Evolutionary conservation across 2,113 vertebrate genomes (phyloP), one percentile per base, ranked within the genome.

Genomic region (Clarias gariepinus): DNA sequence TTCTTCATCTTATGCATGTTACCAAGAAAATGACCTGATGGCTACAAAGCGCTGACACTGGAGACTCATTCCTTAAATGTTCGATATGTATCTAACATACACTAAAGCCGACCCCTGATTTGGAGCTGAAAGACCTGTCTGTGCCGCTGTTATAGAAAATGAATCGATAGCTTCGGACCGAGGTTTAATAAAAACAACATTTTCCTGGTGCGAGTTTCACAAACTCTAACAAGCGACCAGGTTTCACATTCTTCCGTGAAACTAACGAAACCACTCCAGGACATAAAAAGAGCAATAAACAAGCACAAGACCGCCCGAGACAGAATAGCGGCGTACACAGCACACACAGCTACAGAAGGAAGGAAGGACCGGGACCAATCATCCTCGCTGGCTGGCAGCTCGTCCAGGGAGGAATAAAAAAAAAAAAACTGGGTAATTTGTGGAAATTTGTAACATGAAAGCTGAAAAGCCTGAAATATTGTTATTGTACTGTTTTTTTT

Each of bases 341-440:
- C 69, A 47, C 11, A 21, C 64, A 28, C 69, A 73, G 41, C 73
- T 52, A 47, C 41, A 47, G 41, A 6, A 47, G 41, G 41, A 47
- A 76, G 73, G 11, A 52, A 23, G 41, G 41, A 76, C 52, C 73
- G n/a, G 41, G 73, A 12, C 73, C 73, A 76, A 76, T 76, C 73
- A 52, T 76, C 73, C 41, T 52, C 73, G 12, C 23, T 23, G 4
- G 21, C 41, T 52, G 73, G 41, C 41, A n/a, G 41, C 41, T n/a
- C 11, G 41, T 52, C 41, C 73, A 52, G 11, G 23, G 73, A 53
- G 73, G 23, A 76, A 76, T 52, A 21, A 11, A 41, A 41, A 71
- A 28, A 21, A 11, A 41, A 5, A 33, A 33, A 21, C 19, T 21
- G 21, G 36, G 3, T 9, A 4, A 19, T 47, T 47, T 47, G 41